Percentiles rank a stretch among this genome's conserved stretches.
phyloP scores from a whole-genome alignment of 2,113 vertebrate species.

The Carassius auratus region DNA sequence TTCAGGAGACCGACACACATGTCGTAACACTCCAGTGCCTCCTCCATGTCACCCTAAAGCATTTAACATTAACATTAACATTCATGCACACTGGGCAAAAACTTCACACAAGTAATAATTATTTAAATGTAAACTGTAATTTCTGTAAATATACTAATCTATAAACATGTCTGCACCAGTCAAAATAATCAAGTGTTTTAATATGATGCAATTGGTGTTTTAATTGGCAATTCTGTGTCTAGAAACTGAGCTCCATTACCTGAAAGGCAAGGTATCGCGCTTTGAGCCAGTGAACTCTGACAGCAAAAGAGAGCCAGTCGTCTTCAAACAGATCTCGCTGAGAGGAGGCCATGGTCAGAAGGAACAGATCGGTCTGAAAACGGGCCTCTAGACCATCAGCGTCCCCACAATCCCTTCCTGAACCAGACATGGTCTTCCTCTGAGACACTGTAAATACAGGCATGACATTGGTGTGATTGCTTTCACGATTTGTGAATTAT shows the following conservation, averaged over 20 bases:
- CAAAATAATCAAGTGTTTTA: background rate
- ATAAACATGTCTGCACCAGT: background rate
- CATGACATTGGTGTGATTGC: background rate
- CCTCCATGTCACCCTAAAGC: constrained; percentile 94
- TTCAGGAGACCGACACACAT: constrained; percentile 89
- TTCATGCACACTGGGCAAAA: background rate
- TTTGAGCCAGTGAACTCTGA: constrained; percentile 94
- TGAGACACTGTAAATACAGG: constrained; percentile 80
- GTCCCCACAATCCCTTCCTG: constrained; percentile 76
- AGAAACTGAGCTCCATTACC: constrained; percentile 69
- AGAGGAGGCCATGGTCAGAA: constrained; percentile 87
- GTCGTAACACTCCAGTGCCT: constrained; percentile 92
- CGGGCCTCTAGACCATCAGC: constrained; percentile 85
- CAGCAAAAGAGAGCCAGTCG: constrained; percentile 87
- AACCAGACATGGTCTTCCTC: constrained; percentile 75
- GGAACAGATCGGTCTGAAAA: constrained; percentile 87
- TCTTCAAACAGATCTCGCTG: constrained; percentile 89
- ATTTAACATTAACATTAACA: constrained; percentile 20
- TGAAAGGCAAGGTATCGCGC: constrained; percentile 90
- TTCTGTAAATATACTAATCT: background rate
- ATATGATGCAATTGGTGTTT: too few relatives aligned
- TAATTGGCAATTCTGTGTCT: background rate
- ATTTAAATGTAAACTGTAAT: background rate
- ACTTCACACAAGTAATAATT: background rate
- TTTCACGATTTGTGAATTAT: background rate